Conservation (phyloP, 2,113 vertebrate species). For the Nesoenas mayeri region DNA sequence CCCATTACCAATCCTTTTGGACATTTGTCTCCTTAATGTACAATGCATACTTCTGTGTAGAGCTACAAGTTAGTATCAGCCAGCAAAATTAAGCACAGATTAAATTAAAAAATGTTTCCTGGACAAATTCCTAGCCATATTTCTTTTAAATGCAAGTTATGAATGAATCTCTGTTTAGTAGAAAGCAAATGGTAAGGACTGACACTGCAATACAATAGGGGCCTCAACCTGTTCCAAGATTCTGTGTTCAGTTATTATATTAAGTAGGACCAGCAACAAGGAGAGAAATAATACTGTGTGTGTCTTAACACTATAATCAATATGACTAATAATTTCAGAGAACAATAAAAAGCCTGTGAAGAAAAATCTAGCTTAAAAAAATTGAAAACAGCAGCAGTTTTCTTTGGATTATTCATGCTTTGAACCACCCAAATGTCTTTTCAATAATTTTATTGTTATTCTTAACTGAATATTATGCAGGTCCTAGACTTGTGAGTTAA, state of each 20-base stretch:
- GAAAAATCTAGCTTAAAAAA: background rate
- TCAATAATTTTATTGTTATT: background rate
- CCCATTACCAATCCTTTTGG: background rate
- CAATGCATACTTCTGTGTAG: background rate
- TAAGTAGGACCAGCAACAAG: background rate
- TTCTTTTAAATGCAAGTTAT: background rate
- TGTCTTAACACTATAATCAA: background rate
- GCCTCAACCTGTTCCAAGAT: background rate
- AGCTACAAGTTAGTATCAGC: background rate
- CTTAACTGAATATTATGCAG: background rate
- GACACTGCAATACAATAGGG: background rate
- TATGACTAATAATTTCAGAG: background rate
- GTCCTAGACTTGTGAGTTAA: background rate
- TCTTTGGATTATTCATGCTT: background rate
- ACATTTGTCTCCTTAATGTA: background rate
- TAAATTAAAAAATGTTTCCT: background rate
- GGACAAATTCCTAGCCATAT: background rate
- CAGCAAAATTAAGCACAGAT: background rate
- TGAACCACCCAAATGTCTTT: background rate
- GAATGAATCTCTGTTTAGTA: background rate
- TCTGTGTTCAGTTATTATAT: background rate
- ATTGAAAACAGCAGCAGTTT: background rate
- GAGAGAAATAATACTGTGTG: background rate
- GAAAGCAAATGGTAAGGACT: background rate
- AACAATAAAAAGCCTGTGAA: background rate